phyloP scores from a whole-genome alignment of 2,888 invertebrate species.

The Sericinus montela region DNA sequence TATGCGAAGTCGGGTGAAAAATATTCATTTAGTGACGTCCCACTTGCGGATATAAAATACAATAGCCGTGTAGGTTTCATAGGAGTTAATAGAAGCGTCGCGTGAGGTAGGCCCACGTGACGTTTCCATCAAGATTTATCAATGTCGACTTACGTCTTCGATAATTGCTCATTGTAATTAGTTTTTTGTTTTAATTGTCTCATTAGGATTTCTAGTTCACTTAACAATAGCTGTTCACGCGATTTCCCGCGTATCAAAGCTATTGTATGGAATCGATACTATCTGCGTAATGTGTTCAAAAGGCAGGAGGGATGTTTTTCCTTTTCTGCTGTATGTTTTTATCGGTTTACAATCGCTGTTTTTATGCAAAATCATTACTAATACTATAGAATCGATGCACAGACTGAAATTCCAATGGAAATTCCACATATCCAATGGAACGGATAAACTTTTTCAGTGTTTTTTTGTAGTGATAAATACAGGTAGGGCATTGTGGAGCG shows the following conservation, averaged over 20 bases:
- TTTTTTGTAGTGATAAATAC: no score
- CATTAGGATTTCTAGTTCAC: conserved; percentile 2
- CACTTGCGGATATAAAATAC: neutral
- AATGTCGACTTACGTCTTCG: neutral
- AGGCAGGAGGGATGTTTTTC: no score
- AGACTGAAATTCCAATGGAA: no score
- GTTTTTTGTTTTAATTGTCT: neutral
- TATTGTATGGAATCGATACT: neutral
- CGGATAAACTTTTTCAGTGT: no score
- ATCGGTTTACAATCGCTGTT: no score
- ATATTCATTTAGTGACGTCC: neutral
- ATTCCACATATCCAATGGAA: no score
- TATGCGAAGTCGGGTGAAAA: no score
- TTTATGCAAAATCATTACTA: no score
- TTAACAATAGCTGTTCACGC: conserved; percentile 4
- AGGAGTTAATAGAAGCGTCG: neutral
- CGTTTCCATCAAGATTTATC: neutral
- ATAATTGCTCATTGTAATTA: neutral
- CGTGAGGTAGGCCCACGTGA: neutral
- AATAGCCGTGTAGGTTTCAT: no score
- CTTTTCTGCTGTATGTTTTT: no score
- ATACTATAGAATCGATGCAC: no score
- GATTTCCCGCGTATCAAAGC: neutral
- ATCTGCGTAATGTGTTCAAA: neutral
- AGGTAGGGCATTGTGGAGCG: no score